Conservation (phyloP, 2,113 vertebrate species). For the Ceuthmochares aereus region DNA sequence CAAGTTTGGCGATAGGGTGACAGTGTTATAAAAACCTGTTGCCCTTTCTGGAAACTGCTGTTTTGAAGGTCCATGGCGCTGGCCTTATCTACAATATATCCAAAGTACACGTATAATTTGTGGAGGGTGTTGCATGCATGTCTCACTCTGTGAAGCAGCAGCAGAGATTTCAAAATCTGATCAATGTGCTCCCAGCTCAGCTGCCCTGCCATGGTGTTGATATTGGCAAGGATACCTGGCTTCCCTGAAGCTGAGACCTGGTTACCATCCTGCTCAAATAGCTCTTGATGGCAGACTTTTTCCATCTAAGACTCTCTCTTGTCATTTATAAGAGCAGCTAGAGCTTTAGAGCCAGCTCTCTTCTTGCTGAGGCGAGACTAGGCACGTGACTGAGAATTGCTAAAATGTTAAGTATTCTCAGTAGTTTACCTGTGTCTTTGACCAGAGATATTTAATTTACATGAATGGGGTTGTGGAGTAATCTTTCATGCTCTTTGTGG, state of each 20-base stretch:
- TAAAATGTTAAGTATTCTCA: not conserved
- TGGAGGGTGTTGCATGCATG: rapidly evolving
- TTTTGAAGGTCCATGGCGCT: not conserved
- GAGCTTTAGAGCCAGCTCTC: not conserved
- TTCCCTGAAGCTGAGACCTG: not conserved
- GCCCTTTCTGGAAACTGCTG: not conserved
- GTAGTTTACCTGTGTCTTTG: not conserved
- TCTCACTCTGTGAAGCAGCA: not conserved
- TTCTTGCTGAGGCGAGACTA: not conserved
- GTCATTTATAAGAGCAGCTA: not conserved
- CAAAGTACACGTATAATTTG: not conserved
- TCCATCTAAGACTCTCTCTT: not conserved
- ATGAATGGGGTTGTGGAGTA: not conserved
- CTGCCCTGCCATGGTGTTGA: rapidly evolving
- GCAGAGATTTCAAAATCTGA: not conserved
- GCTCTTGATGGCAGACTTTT: not conserved
- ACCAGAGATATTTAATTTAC: not conserved
- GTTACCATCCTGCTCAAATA: not conserved
- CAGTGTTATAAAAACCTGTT: not conserved
- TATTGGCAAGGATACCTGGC: not conserved
- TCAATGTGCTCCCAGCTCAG: not conserved
- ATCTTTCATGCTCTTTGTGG: not conserved
- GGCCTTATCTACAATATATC: not conserved
- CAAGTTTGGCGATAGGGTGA: not conserved
- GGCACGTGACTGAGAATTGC: not conserved